Base-by-base conservation (phyloP, 2,888 invertebrate genomes). In the Cephus rjabovi region DNA sequence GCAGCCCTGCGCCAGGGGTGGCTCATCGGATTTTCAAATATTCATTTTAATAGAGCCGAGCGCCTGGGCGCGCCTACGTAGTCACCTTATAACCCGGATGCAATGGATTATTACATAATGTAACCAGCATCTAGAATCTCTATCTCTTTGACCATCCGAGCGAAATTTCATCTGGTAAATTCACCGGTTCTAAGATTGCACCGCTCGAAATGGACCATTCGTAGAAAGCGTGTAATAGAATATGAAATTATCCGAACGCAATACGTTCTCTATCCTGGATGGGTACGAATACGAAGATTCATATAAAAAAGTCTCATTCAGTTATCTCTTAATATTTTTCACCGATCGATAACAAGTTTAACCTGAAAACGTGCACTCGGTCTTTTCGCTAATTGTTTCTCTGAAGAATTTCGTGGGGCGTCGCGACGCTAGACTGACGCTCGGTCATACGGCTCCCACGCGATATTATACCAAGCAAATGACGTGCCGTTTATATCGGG, bases 401-500 rank as follows among this genome's bases (percentile, higher is more conserved):
- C 23, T 56, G 9, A 23, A 56, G 56, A 56, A 9, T 23, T 23
- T 56, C 56, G 56, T 2, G 56, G 56, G 9, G 1, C 56, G 23
- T 56, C 56, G 56, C 56, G 56, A 9, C 56, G 23, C 56, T 23
- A 56, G 0, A 2, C 9, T 2, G 6, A 23, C 23, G 23, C 56
- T 56, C 56, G 23, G 9, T 56, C 56, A 1, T 23, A 23, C 23
- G 23, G 23, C 23, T 23, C 12, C 33, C 71, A 33, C 71, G 71
- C 31, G 31, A 34, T 34, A 71, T 71, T 34, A 71, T 31, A 71
- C 12, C 71, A 23, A 33, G 71, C 71, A 71, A 71, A 71, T 71
- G 71, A 34, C 71, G 12, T 31, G 9, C 71, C 71, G 34, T 71
- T 88, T 88, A 88, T 89, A 82, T 83, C 73, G 81, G 74, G 37